phyloP scores from a whole-genome alignment of 2,888 invertebrate genomes.

The Achlya flavicornis region DNA sequence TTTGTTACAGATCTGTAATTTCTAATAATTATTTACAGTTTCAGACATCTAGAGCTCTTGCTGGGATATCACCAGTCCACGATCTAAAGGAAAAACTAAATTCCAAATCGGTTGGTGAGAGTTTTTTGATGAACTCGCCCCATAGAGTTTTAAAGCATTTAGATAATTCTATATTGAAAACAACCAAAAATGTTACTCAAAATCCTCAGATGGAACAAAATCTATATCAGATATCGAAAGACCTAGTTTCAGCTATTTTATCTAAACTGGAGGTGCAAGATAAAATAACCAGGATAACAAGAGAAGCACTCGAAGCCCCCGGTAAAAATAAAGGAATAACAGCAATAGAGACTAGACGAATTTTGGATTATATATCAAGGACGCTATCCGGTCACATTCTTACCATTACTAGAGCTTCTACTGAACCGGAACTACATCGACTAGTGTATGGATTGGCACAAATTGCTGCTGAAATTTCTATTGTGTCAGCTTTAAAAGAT shows the following conservation, averaged over 20 bases:
- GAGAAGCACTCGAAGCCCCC: conserved; percentile 74
- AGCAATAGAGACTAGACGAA: conserved; percentile 76
- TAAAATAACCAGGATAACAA: conserved; percentile 76
- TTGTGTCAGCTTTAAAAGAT: conserved; percentile 76
- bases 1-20: not conserved
- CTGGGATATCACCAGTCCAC: conserved; percentile 75
- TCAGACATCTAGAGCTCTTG: conserved; percentile 47
- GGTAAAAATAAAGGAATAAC: conserved; percentile 76
- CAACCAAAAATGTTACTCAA: conserved; percentile 73
- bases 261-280: conserved; percentile 76
- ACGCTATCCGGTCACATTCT: conserved; percentile 74
- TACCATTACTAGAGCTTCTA: conserved; percentile 68
- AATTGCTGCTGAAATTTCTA: conserved; percentile 77
- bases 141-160: conserved; percentile 69
- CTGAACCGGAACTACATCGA: conserved; percentile 77
- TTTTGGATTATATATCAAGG: conserved; percentile 76
- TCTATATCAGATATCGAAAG: conserved; percentile 73
- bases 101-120: conserved; percentile 48
- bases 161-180: conserved; percentile 63
- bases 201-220: conserved; percentile 74
- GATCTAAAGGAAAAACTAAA: conserved; percentile 63
- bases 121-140: conserved; percentile 57
- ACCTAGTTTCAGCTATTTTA: conserved; percentile 72
- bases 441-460: conserved; percentile 77
- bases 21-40: conserved; percentile 25